Evolutionary conservation across 1,140 invertebrate species (phyloP), one percentile per base, ranked within the genome.

Genomic region (Lucilia cuprina): DNA sequence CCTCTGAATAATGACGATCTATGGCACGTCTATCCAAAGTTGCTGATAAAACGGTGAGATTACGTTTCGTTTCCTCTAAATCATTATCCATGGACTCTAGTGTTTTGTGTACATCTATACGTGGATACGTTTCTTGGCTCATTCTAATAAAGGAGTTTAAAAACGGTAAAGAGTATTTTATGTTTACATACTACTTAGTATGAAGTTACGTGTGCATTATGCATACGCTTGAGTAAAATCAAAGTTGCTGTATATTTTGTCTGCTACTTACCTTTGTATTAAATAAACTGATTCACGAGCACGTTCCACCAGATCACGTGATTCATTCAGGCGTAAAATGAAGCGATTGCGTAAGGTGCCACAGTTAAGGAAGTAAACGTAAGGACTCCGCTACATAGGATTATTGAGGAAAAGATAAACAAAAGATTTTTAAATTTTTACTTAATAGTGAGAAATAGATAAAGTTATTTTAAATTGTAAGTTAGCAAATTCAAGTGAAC

Each of bases 1-100:
- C 94, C 47, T 93, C 92, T 83, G 94, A 92, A 88, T 96, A 96
- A 87, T 96, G 94, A 34, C 93, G 93, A 88, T 96, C 94, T 19
- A 96, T 92, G 34, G 93, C 92, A 49, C 93, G 93, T 87, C 95
- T 95, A 86, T 96, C 95, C 2, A 96, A 92, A 19, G 95, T 91
- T 17, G 93, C 92, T 13, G 94, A 93, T 9, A 96, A 90, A 9
- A 86, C 87, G 5, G 88, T 90, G 70, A 91, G 84, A 84, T 90
- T 90, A 41, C 86, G 87, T 65, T 87, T 88, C 10, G 88, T 90
- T 84, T 88, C 87, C 83, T 90, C 86, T 74, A 91, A 83, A 83
- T 90, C 89, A 80, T 87, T 87, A 55, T 89, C 87, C 89, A 91
- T 91, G 80, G 87, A 85, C 19, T 86, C 86, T 35, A 89, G 47